These are phyloP conservation scores for Synanthedon andrenaeformis DNA, from an alignment of 2,888 invertebrate species.

Conservation along the genomic window DNA sequence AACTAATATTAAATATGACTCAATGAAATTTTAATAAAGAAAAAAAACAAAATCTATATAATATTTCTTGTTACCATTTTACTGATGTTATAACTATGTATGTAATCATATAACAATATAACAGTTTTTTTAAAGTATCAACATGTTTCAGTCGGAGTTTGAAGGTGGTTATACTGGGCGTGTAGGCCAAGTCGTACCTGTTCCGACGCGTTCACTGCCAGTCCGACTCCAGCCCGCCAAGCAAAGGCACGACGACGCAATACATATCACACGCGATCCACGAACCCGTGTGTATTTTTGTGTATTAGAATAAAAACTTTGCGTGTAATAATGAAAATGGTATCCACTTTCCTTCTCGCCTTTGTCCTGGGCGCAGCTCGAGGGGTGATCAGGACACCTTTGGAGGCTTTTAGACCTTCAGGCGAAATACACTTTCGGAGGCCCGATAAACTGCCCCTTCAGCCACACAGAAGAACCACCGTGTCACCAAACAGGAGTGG, in stretches of 20 bases:
- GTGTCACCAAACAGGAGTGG: conserved; percentile 52
- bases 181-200: conserved; percentile 66
- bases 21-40: too few relatives aligned
- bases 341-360: conserved; percentile 46
- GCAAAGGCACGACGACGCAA: conserved; percentile 24
- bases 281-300: conserved; percentile 6
- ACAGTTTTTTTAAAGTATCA: conserved; percentile 31
- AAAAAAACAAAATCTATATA: too few relatives aligned
- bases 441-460: conserved; percentile 53
- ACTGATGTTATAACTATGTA: too few relatives aligned
- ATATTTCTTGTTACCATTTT: too few relatives aligned
- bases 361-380: conserved; percentile 46
- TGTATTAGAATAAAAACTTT: not conserved
- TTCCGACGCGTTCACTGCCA: conserved; percentile 46
- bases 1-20: too few relatives aligned
- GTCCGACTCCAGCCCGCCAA: conserved; percentile 36
- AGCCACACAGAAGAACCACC: conserved; percentile 64
- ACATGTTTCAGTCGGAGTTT: conserved; percentile 27
- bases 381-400: conserved; percentile 63
- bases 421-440: conserved; percentile 58
- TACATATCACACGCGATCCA: conserved; percentile 33
- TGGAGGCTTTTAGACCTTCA: conserved; percentile 68
- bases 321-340: conserved; percentile 46
- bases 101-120: too few relatives aligned
- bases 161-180: conserved; percentile 63